Evolutionary conservation across 2,888 invertebrate species (phyloP).

Genomic region (Tetragnatha montana): DNA sequence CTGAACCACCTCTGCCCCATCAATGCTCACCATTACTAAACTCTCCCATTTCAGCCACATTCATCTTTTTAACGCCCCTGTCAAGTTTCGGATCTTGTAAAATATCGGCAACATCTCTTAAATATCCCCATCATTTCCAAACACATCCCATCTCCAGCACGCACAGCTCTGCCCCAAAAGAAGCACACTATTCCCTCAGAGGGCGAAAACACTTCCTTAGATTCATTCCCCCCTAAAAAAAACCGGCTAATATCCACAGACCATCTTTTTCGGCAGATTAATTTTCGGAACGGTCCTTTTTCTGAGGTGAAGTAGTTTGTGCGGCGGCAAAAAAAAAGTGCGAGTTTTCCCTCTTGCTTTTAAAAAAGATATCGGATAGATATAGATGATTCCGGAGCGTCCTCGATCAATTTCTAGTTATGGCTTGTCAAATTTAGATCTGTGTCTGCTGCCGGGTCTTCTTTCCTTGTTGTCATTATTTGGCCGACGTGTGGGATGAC

Average conservation of each 20-base stretch:
- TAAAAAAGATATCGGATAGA: conserved; percentile 57
- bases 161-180: neutral
- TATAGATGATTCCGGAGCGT: conserved; percentile 30
- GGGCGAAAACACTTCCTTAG: neutral
- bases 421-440: conserved; percentile 66
- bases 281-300: conserved; percentile 25
- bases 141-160: neutral
- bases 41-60: no score
- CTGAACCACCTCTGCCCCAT: no score
- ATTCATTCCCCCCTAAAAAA: neutral
- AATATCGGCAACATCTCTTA: no score
- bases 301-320: conserved; percentile 20
- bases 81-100: no score
- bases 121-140: no score
- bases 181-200: neutral
- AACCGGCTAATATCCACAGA: neutral
- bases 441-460: conserved; percentile 18
- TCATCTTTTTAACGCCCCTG: no score
- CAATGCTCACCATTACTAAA: no score
- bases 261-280: neutral
- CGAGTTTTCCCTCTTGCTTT: conserved; percentile 19
- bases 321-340: conserved; percentile 21
- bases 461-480: conserved; percentile 56
- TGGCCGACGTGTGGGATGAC: conserved; percentile 38
- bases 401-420: conserved; percentile 63